Evolutionary conservation across 2,888 invertebrate genomes (phyloP).

Genomic region (Agonum fuliginosum): DNA sequence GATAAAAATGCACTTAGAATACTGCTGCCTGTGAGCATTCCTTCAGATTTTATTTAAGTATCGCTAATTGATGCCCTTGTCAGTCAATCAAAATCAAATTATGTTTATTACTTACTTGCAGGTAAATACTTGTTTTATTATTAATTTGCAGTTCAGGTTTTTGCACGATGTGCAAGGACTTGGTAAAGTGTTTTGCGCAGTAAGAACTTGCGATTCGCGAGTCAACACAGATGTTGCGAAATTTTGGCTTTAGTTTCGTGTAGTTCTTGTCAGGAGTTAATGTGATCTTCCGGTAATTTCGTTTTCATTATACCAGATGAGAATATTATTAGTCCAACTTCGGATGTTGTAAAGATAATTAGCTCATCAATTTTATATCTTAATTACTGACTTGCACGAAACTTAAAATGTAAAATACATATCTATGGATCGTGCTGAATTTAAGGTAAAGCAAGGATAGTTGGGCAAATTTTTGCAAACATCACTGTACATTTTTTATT

Average conservation of each 20-base stretch:
- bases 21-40: constrained; percentile 29
- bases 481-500: no score
- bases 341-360: background rate
- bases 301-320: constrained; percentile 27
- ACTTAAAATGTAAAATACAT: no score
- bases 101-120: constrained; percentile 47
- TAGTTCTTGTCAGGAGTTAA: constrained; percentile 33
- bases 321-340: constrained; percentile 4
- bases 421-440: background rate
- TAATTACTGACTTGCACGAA: background rate
- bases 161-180: constrained; percentile 1
- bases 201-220: background rate
- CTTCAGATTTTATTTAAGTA: constrained; percentile 43
- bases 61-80: constrained; percentile 52
- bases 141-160: constrained; percentile 28
- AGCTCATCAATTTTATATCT: constrained; percentile 7
- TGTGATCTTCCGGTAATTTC: constrained; percentile 40
- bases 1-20: constrained; percentile 36
- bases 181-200: background rate
- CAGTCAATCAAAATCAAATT: constrained; percentile 53
- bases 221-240: constrained; percentile 20
- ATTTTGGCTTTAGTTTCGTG: constrained; percentile 36
- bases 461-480: no score
- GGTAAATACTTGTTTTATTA: constrained; percentile 40
- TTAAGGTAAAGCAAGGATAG: no score